Evolutionary conservation across 2,113 vertebrate species (phyloP).

Genomic region (Labrus mixtus): DNA sequence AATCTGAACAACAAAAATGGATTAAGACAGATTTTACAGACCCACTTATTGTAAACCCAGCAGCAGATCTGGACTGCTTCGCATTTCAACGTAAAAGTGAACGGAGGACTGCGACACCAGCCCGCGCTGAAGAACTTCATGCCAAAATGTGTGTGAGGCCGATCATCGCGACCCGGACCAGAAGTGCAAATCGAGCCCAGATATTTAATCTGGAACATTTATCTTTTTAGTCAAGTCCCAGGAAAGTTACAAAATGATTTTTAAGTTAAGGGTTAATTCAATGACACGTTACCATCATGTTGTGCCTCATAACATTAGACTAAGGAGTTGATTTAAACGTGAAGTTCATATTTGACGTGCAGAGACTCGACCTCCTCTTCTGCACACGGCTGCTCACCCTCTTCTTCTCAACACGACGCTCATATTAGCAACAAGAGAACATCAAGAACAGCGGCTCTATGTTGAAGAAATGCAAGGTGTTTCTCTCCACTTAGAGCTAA

Average conservation of each 20-base stretch:
- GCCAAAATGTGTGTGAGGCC: slow-evolving; percentile 37
- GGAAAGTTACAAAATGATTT: slow-evolving; percentile 18
- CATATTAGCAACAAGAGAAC: not conserved
- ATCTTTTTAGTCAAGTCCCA: slow-evolving; percentile 2
- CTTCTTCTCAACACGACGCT: not conserved
- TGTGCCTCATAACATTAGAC: slow-evolving; percentile 19
- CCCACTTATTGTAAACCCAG: slow-evolving; percentile 5
- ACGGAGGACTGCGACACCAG: slow-evolving; percentile 3
- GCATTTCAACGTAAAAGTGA: slow-evolving; percentile 20
- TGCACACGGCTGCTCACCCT: not conserved
- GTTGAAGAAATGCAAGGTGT: slow-evolving; percentile 5
- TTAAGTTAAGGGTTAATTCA: slow-evolving; percentile 9
- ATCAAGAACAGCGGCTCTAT: not conserved
- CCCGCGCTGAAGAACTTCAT: slow-evolving; percentile 47
- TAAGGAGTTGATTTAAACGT: not conserved
- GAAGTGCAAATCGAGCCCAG: slow-evolving; percentile 70
- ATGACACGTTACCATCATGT: slow-evolving; percentile 1
- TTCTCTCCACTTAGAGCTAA: slow-evolving; percentile 20
- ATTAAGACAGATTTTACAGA: slow-evolving; percentile 52
- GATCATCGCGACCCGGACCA: slow-evolving; percentile 34
- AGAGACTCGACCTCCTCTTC: not conserved
- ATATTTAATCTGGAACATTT: slow-evolving; percentile 43
- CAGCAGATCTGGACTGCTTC: slow-evolving; percentile 38
- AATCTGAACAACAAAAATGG: slow-evolving; percentile 32
- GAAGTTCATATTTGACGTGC: not conserved